phyloP scores from a whole-genome alignment of 1,140 invertebrate genomes.

The Drosophila kepulauana region DNA sequence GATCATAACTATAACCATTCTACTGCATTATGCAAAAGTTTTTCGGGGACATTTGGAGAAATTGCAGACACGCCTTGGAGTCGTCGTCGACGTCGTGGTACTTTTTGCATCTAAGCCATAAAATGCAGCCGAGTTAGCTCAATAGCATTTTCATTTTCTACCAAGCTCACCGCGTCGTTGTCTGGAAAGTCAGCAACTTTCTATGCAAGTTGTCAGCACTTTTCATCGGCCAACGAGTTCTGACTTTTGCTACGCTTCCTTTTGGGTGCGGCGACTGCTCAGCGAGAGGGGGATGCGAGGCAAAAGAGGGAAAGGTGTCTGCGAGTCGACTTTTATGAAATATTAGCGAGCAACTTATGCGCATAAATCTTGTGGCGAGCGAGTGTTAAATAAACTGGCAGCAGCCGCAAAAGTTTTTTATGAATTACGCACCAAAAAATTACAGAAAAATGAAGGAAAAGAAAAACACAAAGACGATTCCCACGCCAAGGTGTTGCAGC shows the following conservation, averaged over 20 bases:
- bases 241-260: constrained; percentile 32
- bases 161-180: constrained; percentile 30
- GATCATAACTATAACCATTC: constrained; percentile 26
- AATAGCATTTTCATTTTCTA: constrained; percentile 45
- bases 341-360: constrained; percentile 59
- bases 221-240: constrained; percentile 47
- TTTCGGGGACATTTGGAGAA: constrained; percentile 30
- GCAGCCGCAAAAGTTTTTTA: constrained; percentile 41
- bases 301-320: constrained; percentile 7
- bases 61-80: constrained; percentile 11
- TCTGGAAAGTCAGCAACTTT: constrained; percentile 61
- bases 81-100: neutral
- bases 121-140: constrained; percentile 43
- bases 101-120: constrained; percentile 36
- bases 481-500: constrained; percentile 14
- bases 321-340: constrained; percentile 52
- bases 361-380: constrained; percentile 53
- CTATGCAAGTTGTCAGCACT: constrained; percentile 55
- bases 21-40: constrained; percentile 43
- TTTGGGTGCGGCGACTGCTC: neutral
- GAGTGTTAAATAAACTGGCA: constrained; percentile 55
- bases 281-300: neutral
- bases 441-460: no score
- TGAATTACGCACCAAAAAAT: constrained; percentile 20
- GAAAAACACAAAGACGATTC: neutral